Conservation (phyloP, 2,888 invertebrate genomes). For the Acleris laterana region DNA sequence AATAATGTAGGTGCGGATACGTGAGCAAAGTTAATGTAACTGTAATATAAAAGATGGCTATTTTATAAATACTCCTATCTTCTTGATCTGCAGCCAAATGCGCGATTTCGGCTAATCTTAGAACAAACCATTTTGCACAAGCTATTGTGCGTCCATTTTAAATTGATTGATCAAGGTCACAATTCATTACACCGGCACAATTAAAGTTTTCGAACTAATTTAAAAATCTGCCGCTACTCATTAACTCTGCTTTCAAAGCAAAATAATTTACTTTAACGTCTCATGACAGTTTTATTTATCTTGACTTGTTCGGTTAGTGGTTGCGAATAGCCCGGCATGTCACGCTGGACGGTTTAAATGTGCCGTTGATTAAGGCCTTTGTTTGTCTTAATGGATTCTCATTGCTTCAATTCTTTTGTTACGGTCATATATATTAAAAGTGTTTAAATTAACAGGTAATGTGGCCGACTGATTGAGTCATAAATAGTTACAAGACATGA, state of each 20-base stretch:
- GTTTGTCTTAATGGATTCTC: background rate
- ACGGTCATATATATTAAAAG: background rate
- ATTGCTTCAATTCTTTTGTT: constrained; percentile 1
- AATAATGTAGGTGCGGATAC: too few species aligned
- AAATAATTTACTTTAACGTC: too few species aligned
- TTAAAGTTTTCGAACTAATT: too few species aligned
- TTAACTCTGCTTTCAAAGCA: too few species aligned
- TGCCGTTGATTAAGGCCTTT: constrained; percentile 1
- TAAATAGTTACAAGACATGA: background rate
- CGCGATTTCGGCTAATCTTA: constrained; percentile 25
- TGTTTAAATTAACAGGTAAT: background rate
- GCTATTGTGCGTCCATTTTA: constrained; percentile 4
- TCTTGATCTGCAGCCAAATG: constrained; percentile 49
- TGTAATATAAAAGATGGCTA: background rate
- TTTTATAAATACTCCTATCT: constrained; percentile 39
- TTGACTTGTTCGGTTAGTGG: too few species aligned
- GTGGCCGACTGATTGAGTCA: background rate
- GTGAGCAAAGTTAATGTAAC: too few species aligned
- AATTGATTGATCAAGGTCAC: background rate
- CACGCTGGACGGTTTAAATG: background rate
- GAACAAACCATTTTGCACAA: constrained; percentile 5
- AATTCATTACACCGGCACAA: background rate
- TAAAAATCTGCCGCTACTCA: too few species aligned
- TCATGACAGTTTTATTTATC: background rate
- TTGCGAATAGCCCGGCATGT: background rate